Evolutionary conservation across 1,140 invertebrate genomes (phyloP).

Genomic region (Galendromus occidentalis): DNA sequence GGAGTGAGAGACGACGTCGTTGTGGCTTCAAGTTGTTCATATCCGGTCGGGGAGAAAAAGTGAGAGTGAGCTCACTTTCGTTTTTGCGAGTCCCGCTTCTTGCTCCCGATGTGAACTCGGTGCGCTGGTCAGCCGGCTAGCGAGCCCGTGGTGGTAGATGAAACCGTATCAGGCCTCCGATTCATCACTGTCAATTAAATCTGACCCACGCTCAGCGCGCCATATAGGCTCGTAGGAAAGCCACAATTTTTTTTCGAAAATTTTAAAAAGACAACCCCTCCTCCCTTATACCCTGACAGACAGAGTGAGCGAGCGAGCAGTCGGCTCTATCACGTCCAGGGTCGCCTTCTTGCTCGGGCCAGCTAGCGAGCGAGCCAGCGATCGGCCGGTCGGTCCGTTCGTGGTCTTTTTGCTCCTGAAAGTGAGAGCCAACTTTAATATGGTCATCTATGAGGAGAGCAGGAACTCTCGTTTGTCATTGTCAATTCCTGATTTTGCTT

Average conservation of each 20-base stretch:
- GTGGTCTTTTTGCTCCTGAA: slow-evolving; percentile 9
- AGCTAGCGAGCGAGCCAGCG: background rate
- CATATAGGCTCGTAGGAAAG: too few species aligned
- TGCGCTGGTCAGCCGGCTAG: too few species aligned
- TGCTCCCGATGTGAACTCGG: too few species aligned
- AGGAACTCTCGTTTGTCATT: slow-evolving; percentile 3
- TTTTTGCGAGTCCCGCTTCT: too few species aligned
- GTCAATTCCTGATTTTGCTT: slow-evolving; percentile 9
- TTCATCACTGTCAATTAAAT: slow-evolving; percentile 12
- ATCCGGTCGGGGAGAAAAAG: too few species aligned
- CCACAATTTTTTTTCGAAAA: background rate
- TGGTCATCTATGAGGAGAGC: slow-evolving; percentile 6
- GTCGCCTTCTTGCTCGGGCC: background rate
- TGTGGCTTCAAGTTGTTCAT: too few species aligned
- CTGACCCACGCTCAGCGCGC: background rate
- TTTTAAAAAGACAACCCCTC: slow-evolving; percentile 1
- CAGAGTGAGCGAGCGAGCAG: too few species aligned
- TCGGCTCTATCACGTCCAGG: background rate
- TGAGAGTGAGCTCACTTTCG: too few species aligned
- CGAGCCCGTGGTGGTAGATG: too few species aligned
- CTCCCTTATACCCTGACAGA: background rate
- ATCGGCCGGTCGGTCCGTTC: too few species aligned
- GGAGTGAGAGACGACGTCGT: too few species aligned
- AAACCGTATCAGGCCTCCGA: background rate
- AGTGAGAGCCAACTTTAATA: slow-evolving; percentile 11